Evolutionary conservation across 2,113 vertebrate species (phyloP), one percentile per base, ranked within the genome.

Genomic region (Chascanopsetta lugubris): DNA sequence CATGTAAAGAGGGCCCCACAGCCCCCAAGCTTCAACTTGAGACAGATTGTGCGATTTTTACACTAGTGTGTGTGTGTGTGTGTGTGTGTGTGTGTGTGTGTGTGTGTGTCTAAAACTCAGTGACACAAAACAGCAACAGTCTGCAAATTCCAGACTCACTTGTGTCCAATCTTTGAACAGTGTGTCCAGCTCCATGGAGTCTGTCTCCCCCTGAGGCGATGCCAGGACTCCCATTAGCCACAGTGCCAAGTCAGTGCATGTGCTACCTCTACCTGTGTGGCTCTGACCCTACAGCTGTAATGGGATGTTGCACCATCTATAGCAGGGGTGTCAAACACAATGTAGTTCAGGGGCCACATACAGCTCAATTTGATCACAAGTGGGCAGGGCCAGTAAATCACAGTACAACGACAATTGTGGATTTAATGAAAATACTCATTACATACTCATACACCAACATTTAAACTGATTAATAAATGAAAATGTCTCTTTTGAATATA

Each of bases 131-230:
- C 2, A 4, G 67, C 32, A 61, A 56, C 50, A 70, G 49, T 61
- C 38, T 17, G 13, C 27, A 72, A 26, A 72, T 64, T 75, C 70
- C 64, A 71, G 2, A 21, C 30, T 24, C 18, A 60, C 46, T 61
- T 59, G 64, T 61, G 48, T 79, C 49, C 48, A 51, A 58, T 46
- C 70, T 58, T 60, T 69, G 51, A 45, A 56, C 12, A 43, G 60
- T 57, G 43, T 60, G 67, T 36, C 38, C 56, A 68, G 69, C 50
- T 47, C n/a, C n/a, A 38, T 43, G 32, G 15, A 47, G 43, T 15
- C 30, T 43, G 20, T 75, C 49, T 2, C 4, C 5, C 38, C 38
- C 38, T n/a, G 18, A 56, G 61, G 63, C 61, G 5, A 38, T 9
- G 49, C 15, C 55, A 61, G 26, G 21, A 32, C 50, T 51, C 43